These are phyloP conservation scores for Etheostoma nigrum DNA, from an alignment of 2,797 vertebrate genomes.

Conservation along the genomic window DNA sequence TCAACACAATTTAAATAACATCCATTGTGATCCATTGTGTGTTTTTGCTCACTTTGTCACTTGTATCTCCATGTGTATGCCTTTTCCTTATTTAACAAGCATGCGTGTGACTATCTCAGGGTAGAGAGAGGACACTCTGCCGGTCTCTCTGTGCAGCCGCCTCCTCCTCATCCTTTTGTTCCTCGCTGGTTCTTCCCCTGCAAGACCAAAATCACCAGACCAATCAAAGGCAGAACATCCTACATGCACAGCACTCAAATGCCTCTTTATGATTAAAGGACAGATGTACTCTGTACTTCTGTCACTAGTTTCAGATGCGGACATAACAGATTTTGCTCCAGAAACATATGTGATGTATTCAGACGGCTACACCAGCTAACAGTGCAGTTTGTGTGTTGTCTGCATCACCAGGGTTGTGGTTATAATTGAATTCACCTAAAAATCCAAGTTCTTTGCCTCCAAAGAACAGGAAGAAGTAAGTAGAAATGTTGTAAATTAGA, in stretches of 20 bases:
- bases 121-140: conserved; percentile 79
- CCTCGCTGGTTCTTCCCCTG: conserved; percentile 68
- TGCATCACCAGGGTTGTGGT: not conserved
- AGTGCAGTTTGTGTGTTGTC: not conserved
- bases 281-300: not conserved
- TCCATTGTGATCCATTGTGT: not conserved
- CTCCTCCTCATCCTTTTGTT: conserved; percentile 81
- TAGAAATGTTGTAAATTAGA: not conserved
- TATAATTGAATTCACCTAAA: not conserved
- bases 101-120: conserved; percentile 52
- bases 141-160: conserved; percentile 80
- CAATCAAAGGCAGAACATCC: conserved; percentile 48
- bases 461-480: not conserved
- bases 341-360: conserved; percentile 6
- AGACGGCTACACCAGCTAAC: not conserved
- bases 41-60: not conserved
- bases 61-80: not conserved
- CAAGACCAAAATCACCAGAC: conserved; percentile 56
- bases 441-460: not conserved
- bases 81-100: not conserved
- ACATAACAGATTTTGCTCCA: conserved; percentile 15
- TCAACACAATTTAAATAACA: conserved; percentile 31
- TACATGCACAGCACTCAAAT: conserved; percentile 8
- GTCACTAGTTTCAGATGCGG: conserved; percentile 1
- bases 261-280: conserved; percentile 11